Evolutionary conservation across 2,113 vertebrate species (phyloP).

Genomic region (Catharus fuscescens): DNA sequence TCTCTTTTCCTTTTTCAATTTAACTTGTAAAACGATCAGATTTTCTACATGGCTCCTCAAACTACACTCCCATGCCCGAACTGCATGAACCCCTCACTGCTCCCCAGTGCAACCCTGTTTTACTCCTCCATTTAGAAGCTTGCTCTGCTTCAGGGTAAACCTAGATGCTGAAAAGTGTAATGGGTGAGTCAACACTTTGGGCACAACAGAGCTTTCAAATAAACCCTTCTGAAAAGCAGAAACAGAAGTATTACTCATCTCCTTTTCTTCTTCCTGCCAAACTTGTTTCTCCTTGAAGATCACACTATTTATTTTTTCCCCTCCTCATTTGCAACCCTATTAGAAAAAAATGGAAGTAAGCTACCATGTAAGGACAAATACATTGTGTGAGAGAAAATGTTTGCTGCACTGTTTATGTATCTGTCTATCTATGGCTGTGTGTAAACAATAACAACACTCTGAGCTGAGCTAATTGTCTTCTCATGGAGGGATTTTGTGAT

Average conservation of each 20-base stretch:
- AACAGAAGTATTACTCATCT: conserved; percentile 40
- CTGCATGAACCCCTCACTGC: neutral
- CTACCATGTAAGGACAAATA: neutral
- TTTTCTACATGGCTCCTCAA: neutral
- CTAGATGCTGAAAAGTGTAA: neutral
- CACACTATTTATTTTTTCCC: neutral
- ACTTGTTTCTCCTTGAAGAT: conserved; percentile 7
- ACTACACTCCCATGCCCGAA: neutral
- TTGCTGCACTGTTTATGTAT: neutral
- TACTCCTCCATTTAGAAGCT: neutral
- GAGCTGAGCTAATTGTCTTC: neutral
- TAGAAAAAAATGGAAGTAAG: neutral
- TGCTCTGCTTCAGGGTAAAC: neutral
- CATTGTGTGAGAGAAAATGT: neutral
- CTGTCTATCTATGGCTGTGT: neutral
- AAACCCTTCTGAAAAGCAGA: conserved; percentile 36
- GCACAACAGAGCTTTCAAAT: conserved; percentile 22
- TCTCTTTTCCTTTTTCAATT: neutral
- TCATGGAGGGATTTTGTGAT: rapidly evolving
- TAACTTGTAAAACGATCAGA: neutral
- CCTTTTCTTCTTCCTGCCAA: conserved; percentile 12
- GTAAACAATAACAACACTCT: neutral
- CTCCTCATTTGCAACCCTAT: neutral
- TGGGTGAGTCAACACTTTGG: neutral
- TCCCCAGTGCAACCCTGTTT: neutral